Evolutionary conservation across 2,113 vertebrate genomes (phyloP).

Genomic region (Cyphomyrus plagiostoma): DNA sequence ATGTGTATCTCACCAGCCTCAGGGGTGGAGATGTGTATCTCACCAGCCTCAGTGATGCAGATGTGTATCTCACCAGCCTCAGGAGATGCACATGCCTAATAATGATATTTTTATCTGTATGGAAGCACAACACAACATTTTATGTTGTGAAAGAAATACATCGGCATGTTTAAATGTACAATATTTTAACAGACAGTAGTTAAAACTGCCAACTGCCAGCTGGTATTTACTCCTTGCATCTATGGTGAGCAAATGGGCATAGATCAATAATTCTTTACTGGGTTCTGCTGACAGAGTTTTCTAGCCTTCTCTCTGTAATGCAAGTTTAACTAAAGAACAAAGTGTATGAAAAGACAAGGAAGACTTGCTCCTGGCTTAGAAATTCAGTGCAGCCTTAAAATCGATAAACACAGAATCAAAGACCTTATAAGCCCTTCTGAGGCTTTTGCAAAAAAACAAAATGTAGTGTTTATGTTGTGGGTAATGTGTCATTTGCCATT

Average conservation of each 20-base stretch:
- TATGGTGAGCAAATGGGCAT: background rate
- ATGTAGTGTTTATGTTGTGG: background rate
- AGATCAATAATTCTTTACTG: background rate
- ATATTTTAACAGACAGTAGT: background rate
- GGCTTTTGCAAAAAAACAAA: background rate
- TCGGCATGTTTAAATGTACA: background rate
- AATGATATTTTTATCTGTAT: background rate
- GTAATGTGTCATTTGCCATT: background rate
- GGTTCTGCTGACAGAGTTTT: background rate
- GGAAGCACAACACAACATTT: background rate
- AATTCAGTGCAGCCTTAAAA: background rate
- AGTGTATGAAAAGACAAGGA: background rate
- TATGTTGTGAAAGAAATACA: background rate
- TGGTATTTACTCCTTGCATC: background rate
- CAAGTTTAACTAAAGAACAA: background rate
- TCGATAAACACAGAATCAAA: background rate
- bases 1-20: too few relatives aligned
- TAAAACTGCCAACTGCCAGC: background rate
- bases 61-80: too few relatives aligned
- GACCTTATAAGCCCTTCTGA: background rate
- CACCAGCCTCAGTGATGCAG: too few relatives aligned
- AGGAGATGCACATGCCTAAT: background rate
- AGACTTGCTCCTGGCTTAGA: background rate
- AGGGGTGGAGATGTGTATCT: too few relatives aligned
- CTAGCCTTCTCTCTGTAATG: background rate